Conservation (phyloP, 2,797 vertebrate species). For the Uromys caudimaculatus region DNA sequence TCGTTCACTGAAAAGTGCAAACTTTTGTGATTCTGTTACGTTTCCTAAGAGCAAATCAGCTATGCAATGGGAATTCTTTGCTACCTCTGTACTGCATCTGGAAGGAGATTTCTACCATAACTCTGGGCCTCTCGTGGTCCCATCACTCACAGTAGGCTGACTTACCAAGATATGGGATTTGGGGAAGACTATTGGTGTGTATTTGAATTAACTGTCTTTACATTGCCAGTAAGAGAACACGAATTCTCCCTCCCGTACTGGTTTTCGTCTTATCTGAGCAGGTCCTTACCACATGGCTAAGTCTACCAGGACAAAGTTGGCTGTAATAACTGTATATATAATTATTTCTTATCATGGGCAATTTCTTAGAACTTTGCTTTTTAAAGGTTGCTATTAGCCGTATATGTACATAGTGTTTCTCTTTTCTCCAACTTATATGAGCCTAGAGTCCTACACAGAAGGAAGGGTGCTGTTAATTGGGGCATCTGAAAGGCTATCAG, state of each 20-base stretch:
- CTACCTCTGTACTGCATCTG: neutral
- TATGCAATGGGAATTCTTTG: neutral
- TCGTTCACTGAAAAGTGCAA: neutral
- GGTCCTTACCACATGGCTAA: no score
- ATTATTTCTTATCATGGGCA: neutral
- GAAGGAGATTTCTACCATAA: neutral
- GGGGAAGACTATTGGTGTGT: neutral
- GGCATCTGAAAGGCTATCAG: neutral
- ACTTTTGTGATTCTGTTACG: neutral
- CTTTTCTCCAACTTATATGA: neutral
- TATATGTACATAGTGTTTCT: neutral
- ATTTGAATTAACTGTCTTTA: neutral
- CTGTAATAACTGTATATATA: neutral
- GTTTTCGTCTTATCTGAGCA: neutral
- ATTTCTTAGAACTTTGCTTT: neutral
- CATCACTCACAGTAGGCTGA: neutral
- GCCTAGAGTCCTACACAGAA: neutral
- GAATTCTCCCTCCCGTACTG: neutral
- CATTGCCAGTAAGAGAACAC: neutral
- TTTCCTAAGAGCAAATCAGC: neutral
- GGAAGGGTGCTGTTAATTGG: neutral
- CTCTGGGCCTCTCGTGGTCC: neutral
- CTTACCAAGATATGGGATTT: neutral
- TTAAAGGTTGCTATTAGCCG: neutral
- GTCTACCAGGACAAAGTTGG: no score